Percentiles rank a stretch among this genome's conserved stretches.
phyloP scores from a whole-genome alignment of 2,797 vertebrate species.

The Poliocrania exsul region DNA sequence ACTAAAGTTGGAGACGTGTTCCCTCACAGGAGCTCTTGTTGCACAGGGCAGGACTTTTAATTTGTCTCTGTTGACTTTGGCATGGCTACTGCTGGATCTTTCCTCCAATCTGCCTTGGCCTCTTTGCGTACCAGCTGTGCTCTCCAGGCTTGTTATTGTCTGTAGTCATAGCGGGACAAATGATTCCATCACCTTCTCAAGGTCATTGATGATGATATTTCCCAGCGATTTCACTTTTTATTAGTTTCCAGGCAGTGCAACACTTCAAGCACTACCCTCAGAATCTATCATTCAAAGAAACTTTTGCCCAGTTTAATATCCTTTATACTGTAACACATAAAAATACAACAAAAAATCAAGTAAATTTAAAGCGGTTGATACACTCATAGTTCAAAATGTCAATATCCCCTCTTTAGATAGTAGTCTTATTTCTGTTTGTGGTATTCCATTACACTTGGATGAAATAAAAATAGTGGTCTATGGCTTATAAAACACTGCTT shows the following conservation, averaged over 20 bases:
- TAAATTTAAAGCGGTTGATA: background rate
- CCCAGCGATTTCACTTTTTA: background rate
- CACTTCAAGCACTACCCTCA: background rate
- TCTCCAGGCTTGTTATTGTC: background rate
- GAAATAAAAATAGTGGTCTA: background rate
- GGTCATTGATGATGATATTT: background rate
- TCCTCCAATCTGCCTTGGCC: background rate
- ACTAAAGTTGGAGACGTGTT: background rate
- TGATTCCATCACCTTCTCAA: background rate
- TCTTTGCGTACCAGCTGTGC: background rate
- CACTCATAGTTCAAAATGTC: background rate
- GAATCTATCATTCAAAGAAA: background rate
- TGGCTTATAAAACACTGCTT: background rate
- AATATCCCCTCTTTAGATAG: background rate
- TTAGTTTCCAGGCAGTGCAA: accelerated
- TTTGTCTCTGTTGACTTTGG: background rate
- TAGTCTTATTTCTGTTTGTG: background rate
- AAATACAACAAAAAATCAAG: background rate
- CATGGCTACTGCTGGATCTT: background rate
- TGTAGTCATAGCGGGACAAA: too few species aligned
- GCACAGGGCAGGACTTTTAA: background rate
- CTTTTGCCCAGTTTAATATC: background rate
- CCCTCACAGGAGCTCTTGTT: accelerated
- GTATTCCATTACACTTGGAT: background rate
- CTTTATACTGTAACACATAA: background rate